Evolutionary conservation across 2,113 vertebrate genomes (phyloP), one percentile per base, ranked within the genome.

Genomic region (Heptranchias perlo): DNA sequence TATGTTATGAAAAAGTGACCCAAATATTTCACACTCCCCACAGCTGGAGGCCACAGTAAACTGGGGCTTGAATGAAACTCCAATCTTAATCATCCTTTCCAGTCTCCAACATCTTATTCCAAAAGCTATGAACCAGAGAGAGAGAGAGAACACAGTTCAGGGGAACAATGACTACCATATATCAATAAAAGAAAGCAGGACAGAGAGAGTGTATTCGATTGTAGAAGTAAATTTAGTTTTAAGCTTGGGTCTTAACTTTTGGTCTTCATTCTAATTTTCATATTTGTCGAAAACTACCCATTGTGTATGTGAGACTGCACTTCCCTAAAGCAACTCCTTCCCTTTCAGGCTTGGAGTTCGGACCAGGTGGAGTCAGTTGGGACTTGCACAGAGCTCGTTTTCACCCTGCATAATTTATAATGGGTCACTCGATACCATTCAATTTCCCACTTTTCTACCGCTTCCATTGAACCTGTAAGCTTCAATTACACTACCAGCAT

Each of bases 381-480:
- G 89, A 93, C n/a, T 61, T 14, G 54, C 89, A 39, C 58, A n/a
- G 16, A 64, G 58, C 35, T 62, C 16, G 23, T 39, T 62, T 44
- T 93, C 58, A 23, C 6, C 16, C n/a, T 64, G 89, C 31, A 93
- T 93, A 62, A 93, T 93, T 93, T 93, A 93, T 93, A 62, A 93
- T 39, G 1, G 58, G 89, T 93, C 58, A 93, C 18, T 18, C 35
- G 18, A 93, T 39, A 39, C 58, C 89, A 93, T 93, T 93, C 89
- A 23, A 7, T 39, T 93, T 93, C 89, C 89, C 61, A 21, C 61
- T 44, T 61, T 35, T 39, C 58, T 2, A 39, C 89, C 39, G 35
- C 35, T 44, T 62, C 89, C 58, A 93, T 39, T 93, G 89, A 93
- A 21, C 89, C 14, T 0, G 35, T 35, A 39, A 58, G 58, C 58